Evolutionary conservation across 2,888 invertebrate genomes (phyloP), one percentile per base, ranked within the genome.

Genomic region (Pyrochroa serraticornis): DNA sequence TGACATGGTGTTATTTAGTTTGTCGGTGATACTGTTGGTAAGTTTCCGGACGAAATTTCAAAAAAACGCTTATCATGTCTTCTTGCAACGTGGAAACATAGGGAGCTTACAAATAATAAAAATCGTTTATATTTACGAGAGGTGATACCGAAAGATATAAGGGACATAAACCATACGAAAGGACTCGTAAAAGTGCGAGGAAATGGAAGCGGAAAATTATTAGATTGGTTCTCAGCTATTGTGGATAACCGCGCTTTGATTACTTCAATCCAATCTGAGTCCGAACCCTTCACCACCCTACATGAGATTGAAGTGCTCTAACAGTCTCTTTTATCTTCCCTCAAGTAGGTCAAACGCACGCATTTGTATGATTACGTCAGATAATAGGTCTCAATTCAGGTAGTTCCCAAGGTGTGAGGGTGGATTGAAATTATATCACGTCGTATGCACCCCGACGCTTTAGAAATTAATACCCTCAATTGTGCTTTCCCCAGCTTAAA

Each of bases 211-310:
- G 69, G 69, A 67, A 70, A 71, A 71, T 72, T 72, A 72, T 71
- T 72, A 71, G 70, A 71, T 72, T 70, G 67, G 66, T 68, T 68
- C 65, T 66, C 65, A 48, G 50, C 60, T 66, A 71, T 71, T 68
- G 69, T 65, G 69, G 70, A 70, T 71, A 71, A 71, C 68, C 70
- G 66, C 63, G 64, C 70, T 71, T 71, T 71, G 71, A 71, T 71
- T 71, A 71, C 70, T 69, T 63, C 69, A 69, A 70, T 68, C 71
- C 67, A 68, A 69, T 70, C 67, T 66, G 53, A 60, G 53, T 54
- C 62, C 43, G 53, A 58, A 42, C 48, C 48, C 53, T 48, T 47
- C 51, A 49, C 45, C 55, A 55, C 43, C 54, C 59, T 53, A 47
- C 49, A 59, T 50, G 59, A 53, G 47, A 59, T 59, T 59, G 59